Conservation (phyloP, 2,113 vertebrate species). For the Lichenostomus cassidix region DNA sequence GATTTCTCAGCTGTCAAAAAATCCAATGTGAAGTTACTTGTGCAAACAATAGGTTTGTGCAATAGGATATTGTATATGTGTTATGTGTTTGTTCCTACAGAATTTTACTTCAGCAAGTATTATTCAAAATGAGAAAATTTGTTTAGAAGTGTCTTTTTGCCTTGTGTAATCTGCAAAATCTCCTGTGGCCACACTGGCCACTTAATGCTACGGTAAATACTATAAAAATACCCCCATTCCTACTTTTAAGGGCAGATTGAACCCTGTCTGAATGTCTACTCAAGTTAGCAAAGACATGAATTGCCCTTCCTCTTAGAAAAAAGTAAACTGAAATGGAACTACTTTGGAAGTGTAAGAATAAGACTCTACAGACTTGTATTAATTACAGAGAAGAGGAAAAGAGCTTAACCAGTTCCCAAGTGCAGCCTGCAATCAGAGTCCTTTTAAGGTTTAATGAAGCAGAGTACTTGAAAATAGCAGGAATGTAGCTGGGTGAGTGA, state of each 20-base stretch:
- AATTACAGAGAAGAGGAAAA: background rate
- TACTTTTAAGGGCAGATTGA: background rate
- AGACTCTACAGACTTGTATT: background rate
- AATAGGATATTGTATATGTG: background rate
- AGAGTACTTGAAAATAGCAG: constrained; percentile 22
- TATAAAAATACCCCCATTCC: background rate
- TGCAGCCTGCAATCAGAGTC: background rate
- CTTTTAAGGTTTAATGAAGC: constrained; percentile 52
- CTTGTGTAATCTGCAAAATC: constrained; percentile 4
- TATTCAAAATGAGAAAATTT: constrained; percentile 47
- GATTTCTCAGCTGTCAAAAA: constrained; percentile 1
- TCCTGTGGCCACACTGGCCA: background rate
- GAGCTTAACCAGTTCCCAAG: background rate
- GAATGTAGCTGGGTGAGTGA: background rate
- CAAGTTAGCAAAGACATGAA: background rate
- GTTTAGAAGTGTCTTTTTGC: constrained; percentile 5
- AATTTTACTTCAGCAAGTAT: constrained; percentile 22
- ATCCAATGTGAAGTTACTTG: background rate
- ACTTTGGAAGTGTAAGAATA: background rate
- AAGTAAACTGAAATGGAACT: background rate
- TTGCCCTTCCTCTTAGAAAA: background rate
- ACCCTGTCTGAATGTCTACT: background rate
- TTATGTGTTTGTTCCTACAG: constrained; percentile 26
- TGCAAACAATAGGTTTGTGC: constrained; percentile 18
- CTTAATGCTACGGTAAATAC: background rate